Base-by-base conservation (phyloP, 2,797 vertebrate genomes). In the Leptodactylus fallax region DNA sequence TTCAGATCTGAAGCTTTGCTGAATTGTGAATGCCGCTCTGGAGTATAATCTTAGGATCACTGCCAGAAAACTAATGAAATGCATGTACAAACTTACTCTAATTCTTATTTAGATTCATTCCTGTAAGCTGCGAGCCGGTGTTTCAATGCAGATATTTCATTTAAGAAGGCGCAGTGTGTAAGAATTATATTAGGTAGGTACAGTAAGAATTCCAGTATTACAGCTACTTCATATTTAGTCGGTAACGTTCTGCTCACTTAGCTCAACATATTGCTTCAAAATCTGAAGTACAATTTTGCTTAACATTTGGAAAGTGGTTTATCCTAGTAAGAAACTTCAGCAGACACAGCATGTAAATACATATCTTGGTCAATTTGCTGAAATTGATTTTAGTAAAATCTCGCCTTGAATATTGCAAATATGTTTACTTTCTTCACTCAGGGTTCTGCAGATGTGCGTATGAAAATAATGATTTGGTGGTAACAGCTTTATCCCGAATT, bases 301-400 rank as follows among this genome's bases (percentile, higher is more conserved):
- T 55, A 83, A 58, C 25, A 74, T 63, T 72, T 76, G 10, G 58
- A 13, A 77, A 36, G 71, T 23, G 60, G 71, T 85, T 85, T 21
- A 76, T 76, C 36, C 23, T 7, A 51, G 27, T n/a, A 47, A 49
- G 71, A 56, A 77, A 25, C 55, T 47, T 23, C 53, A 65, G 83
- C 83, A 78, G 19, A 60, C 53, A 61, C 55, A 85, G 53, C 83
- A 77, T 19, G 83, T 61, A 77, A 85, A 77, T 25, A 23, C 69
- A 76, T 19, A 77, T 25, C 83, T 65, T 16, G 72, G 56, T 78
- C 71, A 60, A 78, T 85, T 78, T 85, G n/a, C 51, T 23, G 74
- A 53, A 63, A 85, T 85, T 78, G 83, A 85, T 85, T 85, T 78
- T 65, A 78, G 72, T 78, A 60, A 85, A 78, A 65, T 63, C 56